Percentiles rank a stretch among this genome's conserved stretches.
These are phyloP conservation scores for Thysanoteuthis rhombus DNA, from an alignment of 2,888 invertebrate genomes.

Conservation along the genomic window DNA sequence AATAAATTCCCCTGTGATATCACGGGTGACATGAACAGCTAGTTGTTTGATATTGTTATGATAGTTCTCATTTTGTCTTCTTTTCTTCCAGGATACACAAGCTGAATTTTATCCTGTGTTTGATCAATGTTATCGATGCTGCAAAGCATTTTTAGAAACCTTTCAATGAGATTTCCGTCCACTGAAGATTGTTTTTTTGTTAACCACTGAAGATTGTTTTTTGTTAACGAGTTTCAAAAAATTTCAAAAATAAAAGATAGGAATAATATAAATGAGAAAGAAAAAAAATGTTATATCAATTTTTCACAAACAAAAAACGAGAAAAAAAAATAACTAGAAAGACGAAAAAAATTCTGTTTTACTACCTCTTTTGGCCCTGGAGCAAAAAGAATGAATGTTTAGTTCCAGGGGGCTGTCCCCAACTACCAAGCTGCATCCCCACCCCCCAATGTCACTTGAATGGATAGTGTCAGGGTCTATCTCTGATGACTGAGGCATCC, in stretches of 20 bases:
- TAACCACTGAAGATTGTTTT: too few species aligned
- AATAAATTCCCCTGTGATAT: too few species aligned
- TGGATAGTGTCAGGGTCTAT: too few species aligned
- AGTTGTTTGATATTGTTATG: too few species aligned
- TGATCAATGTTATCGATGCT: constrained; percentile 78
- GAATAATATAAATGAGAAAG: too few species aligned
- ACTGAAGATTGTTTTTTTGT: background rate
- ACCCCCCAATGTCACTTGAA: too few species aligned
- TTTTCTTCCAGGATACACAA: constrained; percentile 73
- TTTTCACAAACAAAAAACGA: background rate
- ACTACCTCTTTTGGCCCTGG: too few species aligned
- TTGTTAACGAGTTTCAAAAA: background rate
- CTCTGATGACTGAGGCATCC: too few species aligned
- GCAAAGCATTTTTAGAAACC: constrained; percentile 74
- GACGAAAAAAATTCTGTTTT: background rate
- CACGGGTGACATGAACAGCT: too few species aligned
- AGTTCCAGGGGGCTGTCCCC: too few species aligned
- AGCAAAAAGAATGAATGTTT: too few species aligned
- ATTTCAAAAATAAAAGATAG: background rate
- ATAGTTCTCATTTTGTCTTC: background rate
- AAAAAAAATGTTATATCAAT: background rate
- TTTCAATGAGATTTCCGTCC: background rate
- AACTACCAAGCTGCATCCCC: too few species aligned
- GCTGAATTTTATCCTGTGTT: constrained; percentile 82
- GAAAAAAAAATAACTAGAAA: background rate